Evolutionary conservation across 2,797 vertebrate genomes (phyloP).

Genomic region (Rhyacichthys aspro): DNA sequence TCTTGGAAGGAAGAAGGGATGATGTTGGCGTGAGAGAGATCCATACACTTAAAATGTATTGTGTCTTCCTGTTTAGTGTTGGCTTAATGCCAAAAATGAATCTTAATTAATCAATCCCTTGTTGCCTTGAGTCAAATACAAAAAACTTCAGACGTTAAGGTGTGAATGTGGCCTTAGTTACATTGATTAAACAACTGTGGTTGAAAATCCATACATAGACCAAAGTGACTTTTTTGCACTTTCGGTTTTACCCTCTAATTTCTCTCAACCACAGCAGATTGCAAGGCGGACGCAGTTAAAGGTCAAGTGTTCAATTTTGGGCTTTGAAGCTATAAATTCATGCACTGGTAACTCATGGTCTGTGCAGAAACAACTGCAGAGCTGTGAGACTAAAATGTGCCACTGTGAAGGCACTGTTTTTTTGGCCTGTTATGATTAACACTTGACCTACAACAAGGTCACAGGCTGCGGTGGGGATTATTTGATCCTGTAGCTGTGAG

Average conservation of each 20-base stretch:
- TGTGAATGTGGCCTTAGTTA: background rate
- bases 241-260: slow-evolving; percentile 6
- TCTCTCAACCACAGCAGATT: slow-evolving; percentile 6
- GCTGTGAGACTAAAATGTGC: slow-evolving; percentile 2
- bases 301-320: slow-evolving; percentile 33
- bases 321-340: slow-evolving; percentile 20
- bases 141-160: background rate
- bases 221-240: slow-evolving; percentile 8
- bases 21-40: background rate
- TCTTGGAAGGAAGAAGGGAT: slow-evolving; percentile 2
- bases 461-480: background rate
- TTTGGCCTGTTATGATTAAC: slow-evolving; percentile 12
- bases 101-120: slow-evolving; percentile 1
- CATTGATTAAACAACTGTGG: background rate
- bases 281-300: slow-evolving; percentile 14
- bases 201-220: background rate
- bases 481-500: background rate
- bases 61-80: background rate
- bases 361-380: background rate
- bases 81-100: background rate
- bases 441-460: background rate
- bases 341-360: slow-evolving; percentile 1
- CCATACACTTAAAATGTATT: background rate
- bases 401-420: slow-evolving; percentile 9
- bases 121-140: background rate